A percentile compares a stretch with the other conserved stretches of the same genome.
Conservation (phyloP, 1,140 invertebrate species). For the Venustaconcha ellipsiformis region DNA sequence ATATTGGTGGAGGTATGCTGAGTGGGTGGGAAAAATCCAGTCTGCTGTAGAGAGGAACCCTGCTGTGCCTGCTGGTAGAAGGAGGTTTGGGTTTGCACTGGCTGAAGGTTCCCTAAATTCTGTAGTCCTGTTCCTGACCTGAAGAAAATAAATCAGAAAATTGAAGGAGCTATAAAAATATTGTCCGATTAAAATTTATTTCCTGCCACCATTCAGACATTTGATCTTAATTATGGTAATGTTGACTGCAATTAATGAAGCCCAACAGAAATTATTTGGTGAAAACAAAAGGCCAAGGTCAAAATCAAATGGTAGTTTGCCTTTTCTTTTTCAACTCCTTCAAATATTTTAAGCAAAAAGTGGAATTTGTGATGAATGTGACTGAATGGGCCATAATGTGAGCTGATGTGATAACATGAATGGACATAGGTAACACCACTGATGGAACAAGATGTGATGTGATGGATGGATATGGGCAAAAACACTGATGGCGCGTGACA, state of each 20-base stretch:
- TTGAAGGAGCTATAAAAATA: neutral
- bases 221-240: neutral
- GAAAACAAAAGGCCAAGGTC: neutral
- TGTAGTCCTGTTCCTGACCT: conserved; percentile 21
- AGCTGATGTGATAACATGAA: no score
- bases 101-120: conserved; percentile 11
- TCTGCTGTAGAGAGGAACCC: conserved; percentile 45
- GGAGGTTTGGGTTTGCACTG: conserved; percentile 47
- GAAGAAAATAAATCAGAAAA: neutral
- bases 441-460: no score
- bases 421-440: no score
- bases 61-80: conserved; percentile 51
- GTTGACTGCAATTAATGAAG: neutral
- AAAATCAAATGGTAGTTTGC: neutral
- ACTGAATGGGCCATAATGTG: no score
- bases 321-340: no score
- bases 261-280: neutral
- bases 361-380: no score
- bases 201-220: neutral
- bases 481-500: no score
- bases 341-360: no score
- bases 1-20: conserved; percentile 44
- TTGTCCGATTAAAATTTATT: neutral
- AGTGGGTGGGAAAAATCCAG: conserved; percentile 56
- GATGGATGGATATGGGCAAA: no score